phyloP scores from a whole-genome alignment of 2,888 invertebrate species.

The Leptinotarsa rubiginosa region DNA sequence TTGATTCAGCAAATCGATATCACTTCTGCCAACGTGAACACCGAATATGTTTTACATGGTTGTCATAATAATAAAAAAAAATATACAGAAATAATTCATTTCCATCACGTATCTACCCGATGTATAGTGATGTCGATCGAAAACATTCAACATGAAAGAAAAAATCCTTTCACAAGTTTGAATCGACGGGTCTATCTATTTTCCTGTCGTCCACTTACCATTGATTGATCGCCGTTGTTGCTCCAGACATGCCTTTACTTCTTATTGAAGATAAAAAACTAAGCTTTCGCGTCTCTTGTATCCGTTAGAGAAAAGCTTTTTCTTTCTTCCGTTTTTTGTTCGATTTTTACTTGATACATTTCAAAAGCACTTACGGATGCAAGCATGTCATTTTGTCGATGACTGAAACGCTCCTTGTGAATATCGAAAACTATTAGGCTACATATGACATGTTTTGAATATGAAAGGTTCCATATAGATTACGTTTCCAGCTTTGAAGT shows the following conservation, averaged over 20 bases:
- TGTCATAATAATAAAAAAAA: neutral
- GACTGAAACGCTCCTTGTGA: neutral
- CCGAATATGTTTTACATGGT: too few species aligned
- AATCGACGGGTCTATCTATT: neutral
- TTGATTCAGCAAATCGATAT: too few species aligned
- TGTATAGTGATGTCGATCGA: neutral
- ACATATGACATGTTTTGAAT: neutral
- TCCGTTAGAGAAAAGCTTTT: too few species aligned
- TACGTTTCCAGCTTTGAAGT: neutral
- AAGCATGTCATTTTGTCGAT: neutral
- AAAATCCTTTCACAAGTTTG: neutral
- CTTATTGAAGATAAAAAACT: neutral
- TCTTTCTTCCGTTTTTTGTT: neutral
- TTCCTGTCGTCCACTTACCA: neutral
- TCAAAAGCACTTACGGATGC: neutral
- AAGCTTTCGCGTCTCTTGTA: neutral
- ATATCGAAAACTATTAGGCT: neutral
- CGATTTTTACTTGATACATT: neutral
- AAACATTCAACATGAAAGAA: neutral
- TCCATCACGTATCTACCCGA: neutral
- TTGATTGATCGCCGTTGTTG: slow-evolving; percentile 7
- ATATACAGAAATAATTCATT: neutral
- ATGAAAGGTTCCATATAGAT: neutral
- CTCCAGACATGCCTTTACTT: neutral
- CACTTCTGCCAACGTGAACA: too few species aligned